Percentiles rank a stretch among this genome's conserved stretches.
phyloP scores from a whole-genome alignment of 2,888 invertebrate species.

The Callosobruchus maculatus region DNA sequence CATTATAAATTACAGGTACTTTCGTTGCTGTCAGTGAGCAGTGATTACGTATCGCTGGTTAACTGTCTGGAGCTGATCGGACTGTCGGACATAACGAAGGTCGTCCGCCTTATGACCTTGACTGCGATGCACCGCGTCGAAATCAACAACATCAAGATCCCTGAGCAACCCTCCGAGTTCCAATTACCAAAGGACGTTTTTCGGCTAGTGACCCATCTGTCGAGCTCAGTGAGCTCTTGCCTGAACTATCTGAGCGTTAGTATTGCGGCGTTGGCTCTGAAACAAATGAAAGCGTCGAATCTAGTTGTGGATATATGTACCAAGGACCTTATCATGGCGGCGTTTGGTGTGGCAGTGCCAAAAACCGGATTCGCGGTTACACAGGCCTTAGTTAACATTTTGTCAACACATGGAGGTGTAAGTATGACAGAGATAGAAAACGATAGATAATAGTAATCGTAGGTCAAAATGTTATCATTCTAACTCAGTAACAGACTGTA shows the following conservation, averaged over 20 bases:
- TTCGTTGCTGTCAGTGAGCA: constrained; percentile 44
- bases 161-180: constrained; percentile 30
- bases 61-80: constrained; percentile 44
- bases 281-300: constrained; percentile 54
- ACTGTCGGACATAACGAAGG: constrained; percentile 57
- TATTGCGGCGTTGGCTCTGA: constrained; percentile 55
- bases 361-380: constrained; percentile 54
- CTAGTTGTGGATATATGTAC: constrained; percentile 58
- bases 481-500: too few relatives aligned
- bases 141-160: constrained; percentile 35
- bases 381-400: constrained; percentile 57
- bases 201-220: constrained; percentile 37
- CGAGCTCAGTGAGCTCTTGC: constrained; percentile 40
- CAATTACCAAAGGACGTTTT: constrained; percentile 37
- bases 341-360: constrained; percentile 41
- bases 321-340: constrained; percentile 51
- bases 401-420: constrained; percentile 47
- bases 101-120: constrained; percentile 58
- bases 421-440: not conserved
- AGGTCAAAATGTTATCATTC: too few relatives aligned
- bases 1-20: constrained; percentile 38
- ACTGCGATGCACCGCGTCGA: constrained; percentile 57
- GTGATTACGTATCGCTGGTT: constrained; percentile 39
- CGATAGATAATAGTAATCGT: too few relatives aligned
- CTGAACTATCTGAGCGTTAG: constrained; percentile 44